A percentile compares a stretch with the other conserved stretches of the same genome.
Evolutionary conservation across 2,888 invertebrate species (phyloP).

Genomic region (Allygus modestus): DNA sequence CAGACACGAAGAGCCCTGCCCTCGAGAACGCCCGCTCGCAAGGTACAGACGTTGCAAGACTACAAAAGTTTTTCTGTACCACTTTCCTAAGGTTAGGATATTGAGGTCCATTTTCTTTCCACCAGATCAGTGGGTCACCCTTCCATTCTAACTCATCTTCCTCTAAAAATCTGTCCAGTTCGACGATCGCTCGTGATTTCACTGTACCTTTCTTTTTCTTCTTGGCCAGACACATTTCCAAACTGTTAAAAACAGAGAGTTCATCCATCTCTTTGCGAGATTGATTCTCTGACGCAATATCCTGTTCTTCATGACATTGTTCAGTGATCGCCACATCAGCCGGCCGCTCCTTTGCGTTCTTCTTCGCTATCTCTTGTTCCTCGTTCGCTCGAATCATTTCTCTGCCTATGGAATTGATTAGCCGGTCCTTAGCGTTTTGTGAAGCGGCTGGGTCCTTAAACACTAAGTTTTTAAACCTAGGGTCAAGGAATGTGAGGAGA

Average conservation of each 20-base stretch:
- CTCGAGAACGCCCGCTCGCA: slow-evolving; percentile 32
- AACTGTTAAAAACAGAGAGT: slow-evolving; percentile 64
- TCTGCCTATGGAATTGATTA: slow-evolving; percentile 49
- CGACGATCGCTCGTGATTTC: slow-evolving; percentile 33
- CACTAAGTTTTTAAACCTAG: slow-evolving; percentile 62
- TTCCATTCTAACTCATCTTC: slow-evolving; percentile 30
- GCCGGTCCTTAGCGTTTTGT: slow-evolving; percentile 22
- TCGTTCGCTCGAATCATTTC: slow-evolving; percentile 39
- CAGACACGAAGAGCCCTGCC: slow-evolving; percentile 4
- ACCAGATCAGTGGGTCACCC: slow-evolving; percentile 9
- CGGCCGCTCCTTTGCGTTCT: slow-evolving; percentile 33
- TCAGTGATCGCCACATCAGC: slow-evolving; percentile 51
- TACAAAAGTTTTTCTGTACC: slow-evolving; percentile 29
- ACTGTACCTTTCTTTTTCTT: slow-evolving; percentile 27
- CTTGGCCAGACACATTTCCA: slow-evolving; percentile 59
- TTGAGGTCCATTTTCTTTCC: slow-evolving; percentile 32
- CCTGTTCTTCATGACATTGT: slow-evolving; percentile 26
- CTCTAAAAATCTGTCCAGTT: slow-evolving; percentile 47
- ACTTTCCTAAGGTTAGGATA: slow-evolving; percentile 54
- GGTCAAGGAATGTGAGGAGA: slow-evolving; percentile 64
- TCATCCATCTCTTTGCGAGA: slow-evolving; percentile 35
- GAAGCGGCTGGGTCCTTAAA: slow-evolving; percentile 58
- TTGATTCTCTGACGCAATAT: slow-evolving; percentile 39
- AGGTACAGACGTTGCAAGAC: slow-evolving; percentile 11
- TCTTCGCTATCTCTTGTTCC: slow-evolving; percentile 49